Evolutionary conservation across 2,888 invertebrate species (phyloP).

Genomic region (Cremastinae sp.): DNA sequence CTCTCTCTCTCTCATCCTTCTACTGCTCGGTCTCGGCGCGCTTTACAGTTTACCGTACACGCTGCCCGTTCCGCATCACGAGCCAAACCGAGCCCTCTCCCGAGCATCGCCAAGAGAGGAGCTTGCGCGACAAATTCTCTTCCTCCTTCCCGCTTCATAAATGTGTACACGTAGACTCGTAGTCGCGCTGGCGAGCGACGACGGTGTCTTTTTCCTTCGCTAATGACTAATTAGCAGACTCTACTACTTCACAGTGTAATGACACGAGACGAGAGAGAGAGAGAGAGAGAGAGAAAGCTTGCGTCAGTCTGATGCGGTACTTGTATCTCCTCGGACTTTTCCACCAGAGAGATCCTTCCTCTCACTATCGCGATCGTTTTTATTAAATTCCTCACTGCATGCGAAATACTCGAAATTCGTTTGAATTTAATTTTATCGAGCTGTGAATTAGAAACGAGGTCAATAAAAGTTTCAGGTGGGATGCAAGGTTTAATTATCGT

Average conservation of each 20-base stretch:
- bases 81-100: constrained; percentile 21
- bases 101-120: constrained; percentile 26
- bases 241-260: constrained; percentile 77
- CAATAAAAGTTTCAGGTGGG: neutral
- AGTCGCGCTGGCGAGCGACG: constrained; percentile 24
- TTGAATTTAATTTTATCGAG: constrained; percentile 25
- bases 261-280: constrained; percentile 69
- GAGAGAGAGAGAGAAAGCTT: neutral
- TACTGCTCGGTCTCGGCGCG: constrained; percentile 36
- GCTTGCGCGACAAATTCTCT: constrained; percentile 2
- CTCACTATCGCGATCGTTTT: constrained; percentile 73
- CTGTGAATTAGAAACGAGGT: neutral
- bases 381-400: constrained; percentile 15
- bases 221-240: constrained; percentile 81
- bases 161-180: constrained; percentile 54
- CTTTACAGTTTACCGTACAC: constrained; percentile 25
- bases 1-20: constrained; percentile 3
- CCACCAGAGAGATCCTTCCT: neutral
- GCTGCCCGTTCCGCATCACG: constrained; percentile 64
- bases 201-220: constrained; percentile 79
- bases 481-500: too few species aligned
- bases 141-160: constrained; percentile 10
- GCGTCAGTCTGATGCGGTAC: constrained; percentile 14
- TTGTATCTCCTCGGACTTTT: constrained; percentile 3
- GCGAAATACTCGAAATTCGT: constrained; percentile 10